Conservation (phyloP, 2,888 invertebrate species). For the Xylophagus ater region DNA sequence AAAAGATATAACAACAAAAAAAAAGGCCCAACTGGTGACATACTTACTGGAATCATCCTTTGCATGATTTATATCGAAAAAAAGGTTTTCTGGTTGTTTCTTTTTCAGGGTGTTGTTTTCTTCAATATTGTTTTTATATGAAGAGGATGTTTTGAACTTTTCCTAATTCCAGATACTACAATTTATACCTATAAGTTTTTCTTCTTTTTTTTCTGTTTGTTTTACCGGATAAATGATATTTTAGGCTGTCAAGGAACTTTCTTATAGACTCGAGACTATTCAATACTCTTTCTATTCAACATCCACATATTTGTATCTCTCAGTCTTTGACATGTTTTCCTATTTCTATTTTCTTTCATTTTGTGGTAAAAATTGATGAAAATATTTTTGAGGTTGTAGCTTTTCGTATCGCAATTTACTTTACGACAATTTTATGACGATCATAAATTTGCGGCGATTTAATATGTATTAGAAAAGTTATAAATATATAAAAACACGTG, state of each 20-base stretch:
- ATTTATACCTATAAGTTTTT: too few relatives aligned
- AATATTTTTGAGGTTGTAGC: conserved; percentile 8
- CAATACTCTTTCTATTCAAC: too few relatives aligned
- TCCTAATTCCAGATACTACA: conserved; percentile 8
- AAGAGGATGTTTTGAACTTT: conserved; percentile 7
- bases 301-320: too few relatives aligned
- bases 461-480: conserved; percentile 15
- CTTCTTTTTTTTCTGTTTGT: too few relatives aligned
- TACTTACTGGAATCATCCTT: conserved; percentile 11
- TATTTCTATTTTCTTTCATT: conserved; percentile 5
- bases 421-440: conserved; percentile 14
- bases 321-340: too few relatives aligned
- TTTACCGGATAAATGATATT: too few relatives aligned
- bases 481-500: too few relatives aligned
- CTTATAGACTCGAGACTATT: too few relatives aligned
- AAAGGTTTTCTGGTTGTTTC: conserved; percentile 7
- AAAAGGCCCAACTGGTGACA: conserved; percentile 9
- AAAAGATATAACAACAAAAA: neutral
- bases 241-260: too few relatives aligned
- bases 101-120: neutral
- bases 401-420: conserved; percentile 12
- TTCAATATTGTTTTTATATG: too few relatives aligned
- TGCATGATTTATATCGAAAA: conserved; percentile 12
- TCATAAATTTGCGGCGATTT: conserved; percentile 14
- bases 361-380: neutral